Base-by-base conservation (phyloP, 2,888 invertebrate genomes). In the Drosophila dives region DNA sequence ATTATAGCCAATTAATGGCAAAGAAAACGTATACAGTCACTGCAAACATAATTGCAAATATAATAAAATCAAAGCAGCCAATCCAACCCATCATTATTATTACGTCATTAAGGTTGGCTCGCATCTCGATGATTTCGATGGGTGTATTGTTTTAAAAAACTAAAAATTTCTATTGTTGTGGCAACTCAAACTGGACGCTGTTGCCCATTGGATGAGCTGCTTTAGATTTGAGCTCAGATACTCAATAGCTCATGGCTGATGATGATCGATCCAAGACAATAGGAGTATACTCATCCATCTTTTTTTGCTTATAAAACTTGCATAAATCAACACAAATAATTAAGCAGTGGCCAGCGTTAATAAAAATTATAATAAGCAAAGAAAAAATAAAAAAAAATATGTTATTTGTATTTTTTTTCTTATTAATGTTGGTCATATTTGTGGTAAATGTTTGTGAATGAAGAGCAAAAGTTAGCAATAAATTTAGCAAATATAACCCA, bases 271-370 rank as follows among this genome's bases (percentile, higher is more conserved):
- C 64, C 23, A 40, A 63, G 51, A 76, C 64, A 80, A 72, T 65
- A 26, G 56, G 23, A 32, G 36, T 59, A 40, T 55, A 23, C 63
- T 50, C 20, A 55, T 34, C 59, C 59, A 56, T 33, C 58, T 62
- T 61, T 50, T 26, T 32, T 71, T 71, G 64, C 70, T 77, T 77
- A 77, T 75, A 87, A 87, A 81, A 77, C 77, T 90, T 86, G 88
- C 86, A 87, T 90, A 90, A 87, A 90, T 87, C 86, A 89, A 81
- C 71, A 63, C 78, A 81, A 77, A 88, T 86, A 86, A 86, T 82
- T 83, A 81, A 72, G 73, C 73, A 76, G 72, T 77, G 74, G 81
- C 71, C 73, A 33, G 26, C 64, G 59, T 64, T 68, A 62, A 59
- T 76, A 73, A 78, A 68, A 73, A 73, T 32, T 15, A 77, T 78